phyloP scores from a whole-genome alignment of 2,888 invertebrate species.

The Acrocera orbiculus region DNA sequence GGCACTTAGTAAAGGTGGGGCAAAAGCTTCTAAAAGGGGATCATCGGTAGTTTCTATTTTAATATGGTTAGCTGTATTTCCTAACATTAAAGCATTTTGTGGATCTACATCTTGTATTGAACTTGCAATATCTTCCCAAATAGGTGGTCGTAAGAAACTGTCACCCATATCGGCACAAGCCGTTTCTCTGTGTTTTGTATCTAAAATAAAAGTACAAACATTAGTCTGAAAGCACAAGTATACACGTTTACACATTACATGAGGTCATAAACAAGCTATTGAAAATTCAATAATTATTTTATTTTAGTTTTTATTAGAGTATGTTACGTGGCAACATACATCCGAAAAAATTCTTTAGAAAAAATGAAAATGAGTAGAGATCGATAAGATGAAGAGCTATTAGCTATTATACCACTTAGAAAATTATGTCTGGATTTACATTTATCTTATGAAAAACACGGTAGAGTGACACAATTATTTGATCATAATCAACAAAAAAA shows the following conservation, averaged over 20 bases:
- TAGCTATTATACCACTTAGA: no score
- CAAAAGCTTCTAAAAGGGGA: constrained; percentile 40
- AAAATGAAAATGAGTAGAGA: no score
- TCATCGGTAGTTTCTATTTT: constrained; percentile 63
- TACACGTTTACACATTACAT: no score
- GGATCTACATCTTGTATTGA: constrained; percentile 81
- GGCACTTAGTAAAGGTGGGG: constrained; percentile 56
- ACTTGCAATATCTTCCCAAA: constrained; percentile 85
- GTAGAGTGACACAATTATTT: no score
- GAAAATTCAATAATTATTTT: not conserved
- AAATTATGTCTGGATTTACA: no score
- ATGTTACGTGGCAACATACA: not conserved
- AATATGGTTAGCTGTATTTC: constrained; percentile 43
- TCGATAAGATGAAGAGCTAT: no score
- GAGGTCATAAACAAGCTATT: not conserved
- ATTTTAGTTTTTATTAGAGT: no score
- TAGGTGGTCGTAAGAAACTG: constrained; percentile 68
- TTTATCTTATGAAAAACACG: no score
- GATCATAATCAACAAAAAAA: no score
- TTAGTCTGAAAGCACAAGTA: no score
- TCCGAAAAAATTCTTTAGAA: no score
- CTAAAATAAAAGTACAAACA: constrained; percentile 16
- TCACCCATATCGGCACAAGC: constrained; percentile 42
- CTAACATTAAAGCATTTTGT: constrained; percentile 75
- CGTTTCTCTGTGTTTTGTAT: constrained; percentile 31